These are phyloP conservation scores for Rhorus exstirpatorius DNA, from an alignment of 2,888 invertebrate genomes.

Conservation along the genomic window DNA sequence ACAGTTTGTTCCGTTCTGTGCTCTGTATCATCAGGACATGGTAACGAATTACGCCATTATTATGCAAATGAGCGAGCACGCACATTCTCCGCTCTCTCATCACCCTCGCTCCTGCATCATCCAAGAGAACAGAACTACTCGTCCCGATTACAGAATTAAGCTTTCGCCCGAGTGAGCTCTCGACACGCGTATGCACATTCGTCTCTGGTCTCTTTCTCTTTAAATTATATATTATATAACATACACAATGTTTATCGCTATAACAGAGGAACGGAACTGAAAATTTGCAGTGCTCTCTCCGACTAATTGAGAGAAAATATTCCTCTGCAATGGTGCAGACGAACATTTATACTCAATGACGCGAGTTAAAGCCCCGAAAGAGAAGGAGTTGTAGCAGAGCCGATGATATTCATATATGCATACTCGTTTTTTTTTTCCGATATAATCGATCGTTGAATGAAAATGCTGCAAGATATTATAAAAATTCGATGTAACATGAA, in stretches of 20 bases:
- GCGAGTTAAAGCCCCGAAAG: no score
- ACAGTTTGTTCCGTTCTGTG: constrained; percentile 37
- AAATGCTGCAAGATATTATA: no score
- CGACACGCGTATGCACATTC: constrained; percentile 44
- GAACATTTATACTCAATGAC: no score
- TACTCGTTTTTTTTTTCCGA: constrained; percentile 32
- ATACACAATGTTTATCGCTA: not conserved
- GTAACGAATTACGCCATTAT: constrained; percentile 82
- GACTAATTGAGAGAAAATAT: not conserved
- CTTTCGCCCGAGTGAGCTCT: constrained; percentile 64
- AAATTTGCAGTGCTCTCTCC: not conserved
- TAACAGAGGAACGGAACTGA: not conserved
- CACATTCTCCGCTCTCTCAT: constrained; percentile 15
- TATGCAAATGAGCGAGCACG: constrained; percentile 82
- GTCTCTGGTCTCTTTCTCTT: not conserved
- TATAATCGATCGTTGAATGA: constrained; percentile 12
- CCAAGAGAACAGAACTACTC: constrained; percentile 72
- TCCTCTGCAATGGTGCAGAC: not conserved
- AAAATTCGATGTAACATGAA: no score
- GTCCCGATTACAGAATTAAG: constrained; percentile 78
- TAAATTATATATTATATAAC: not conserved
- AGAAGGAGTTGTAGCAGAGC: no score
- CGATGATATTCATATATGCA: no score
- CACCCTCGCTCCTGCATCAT: constrained; percentile 72
- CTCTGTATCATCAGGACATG: constrained; percentile 75